phyloP scores from a whole-genome alignment of 1,140 invertebrate species.

The Bilobella aurantiaca region DNA sequence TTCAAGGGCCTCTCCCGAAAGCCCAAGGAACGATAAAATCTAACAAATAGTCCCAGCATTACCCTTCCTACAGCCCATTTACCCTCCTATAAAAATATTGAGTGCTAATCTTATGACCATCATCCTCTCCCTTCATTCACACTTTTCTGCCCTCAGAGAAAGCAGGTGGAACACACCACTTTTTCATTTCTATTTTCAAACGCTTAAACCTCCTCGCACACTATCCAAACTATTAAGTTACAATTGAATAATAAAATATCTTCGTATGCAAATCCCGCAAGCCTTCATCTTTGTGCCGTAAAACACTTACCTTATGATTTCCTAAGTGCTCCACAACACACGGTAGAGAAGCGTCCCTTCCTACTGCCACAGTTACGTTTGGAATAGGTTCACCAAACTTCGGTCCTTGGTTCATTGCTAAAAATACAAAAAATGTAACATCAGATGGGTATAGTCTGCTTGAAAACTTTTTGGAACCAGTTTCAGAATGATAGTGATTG shows the following conservation, averaged over 20 bases:
- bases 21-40: not conserved
- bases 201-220: not conserved
- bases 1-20: not conserved
- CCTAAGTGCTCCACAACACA: constrained; percentile 80
- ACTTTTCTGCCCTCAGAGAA: no score
- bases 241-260: no score
- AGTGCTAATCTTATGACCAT: no score
- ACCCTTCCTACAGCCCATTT: not conserved
- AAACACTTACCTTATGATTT: constrained; percentile 72
- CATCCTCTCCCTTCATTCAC: not conserved
- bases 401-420: constrained; percentile 65
- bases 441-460: no score
- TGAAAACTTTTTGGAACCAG: no score
- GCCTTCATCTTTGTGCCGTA: no score
- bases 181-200: not conserved
- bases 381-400: constrained; percentile 56
- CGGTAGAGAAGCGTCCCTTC: constrained; percentile 71
- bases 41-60: not conserved
- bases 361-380: constrained; percentile 61
- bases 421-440: constrained; percentile 42
- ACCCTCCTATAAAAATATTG: no score
- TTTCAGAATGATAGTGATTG: no score
- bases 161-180: no score
- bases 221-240: no score
- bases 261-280: no score